phyloP scores from a whole-genome alignment of 2,888 invertebrate species.

The Anaspis maculata region DNA sequence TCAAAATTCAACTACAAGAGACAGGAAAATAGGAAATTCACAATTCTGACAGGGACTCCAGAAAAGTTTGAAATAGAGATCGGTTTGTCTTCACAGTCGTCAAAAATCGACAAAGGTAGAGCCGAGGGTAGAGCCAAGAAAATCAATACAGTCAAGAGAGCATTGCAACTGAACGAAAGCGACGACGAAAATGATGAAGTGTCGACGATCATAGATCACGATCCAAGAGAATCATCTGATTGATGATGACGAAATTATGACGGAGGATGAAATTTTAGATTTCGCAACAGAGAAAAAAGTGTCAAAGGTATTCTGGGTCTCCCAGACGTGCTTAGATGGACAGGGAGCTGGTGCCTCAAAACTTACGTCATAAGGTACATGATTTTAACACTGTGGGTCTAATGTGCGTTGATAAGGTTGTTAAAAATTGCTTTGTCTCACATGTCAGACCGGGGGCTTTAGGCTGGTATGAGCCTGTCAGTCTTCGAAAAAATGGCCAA shows the following conservation, averaged over 20 bases:
- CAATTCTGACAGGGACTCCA: neutral
- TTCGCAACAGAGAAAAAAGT: neutral
- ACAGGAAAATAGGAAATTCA: neutral
- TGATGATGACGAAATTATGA: neutral
- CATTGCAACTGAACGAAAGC: neutral
- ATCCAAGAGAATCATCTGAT: neutral
- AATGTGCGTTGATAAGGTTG: too few relatives aligned
- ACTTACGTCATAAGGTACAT: too few relatives aligned
- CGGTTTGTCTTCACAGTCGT: neutral
- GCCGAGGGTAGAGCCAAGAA: neutral
- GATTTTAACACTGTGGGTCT: too few relatives aligned
- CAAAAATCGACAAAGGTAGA: neutral
- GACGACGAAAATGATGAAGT: neutral
- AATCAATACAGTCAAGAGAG: neutral
- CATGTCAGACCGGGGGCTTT: too few relatives aligned
- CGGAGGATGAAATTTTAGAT: neutral
- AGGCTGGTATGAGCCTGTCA: too few relatives aligned
- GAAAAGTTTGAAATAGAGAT: neutral
- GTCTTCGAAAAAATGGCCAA: too few relatives aligned
- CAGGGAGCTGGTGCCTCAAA: too few relatives aligned
- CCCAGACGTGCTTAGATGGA: neutral
- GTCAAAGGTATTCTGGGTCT: neutral
- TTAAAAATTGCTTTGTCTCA: too few relatives aligned
- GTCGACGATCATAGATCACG: too few relatives aligned
- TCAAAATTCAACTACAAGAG: neutral